These are phyloP conservation scores for Pammene fasciana DNA, from an alignment of 2,888 invertebrate genomes.

Conservation along the genomic window DNA sequence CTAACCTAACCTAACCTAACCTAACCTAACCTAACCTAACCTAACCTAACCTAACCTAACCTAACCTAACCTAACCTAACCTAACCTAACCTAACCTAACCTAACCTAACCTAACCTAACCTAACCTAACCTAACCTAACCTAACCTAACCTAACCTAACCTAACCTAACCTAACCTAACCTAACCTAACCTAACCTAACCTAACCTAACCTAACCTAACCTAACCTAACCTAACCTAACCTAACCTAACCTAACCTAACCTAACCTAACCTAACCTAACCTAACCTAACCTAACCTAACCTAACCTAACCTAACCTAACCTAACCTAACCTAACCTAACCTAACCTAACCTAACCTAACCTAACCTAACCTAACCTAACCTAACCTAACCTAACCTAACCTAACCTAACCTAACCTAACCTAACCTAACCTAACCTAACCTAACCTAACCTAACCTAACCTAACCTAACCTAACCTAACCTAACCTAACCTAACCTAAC, in stretches of 20 bases:
- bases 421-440: conserved; percentile 20
- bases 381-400: conserved; percentile 20
- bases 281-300: conserved; percentile 20
- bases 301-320: conserved; percentile 20
- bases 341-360: conserved; percentile 20
- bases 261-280: conserved; percentile 20
- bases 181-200: neutral
- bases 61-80: conserved; percentile 20
- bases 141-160: neutral
- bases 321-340: conserved; percentile 20
- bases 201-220: conserved; percentile 18
- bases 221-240: conserved; percentile 20
- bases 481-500: conserved; percentile 20
- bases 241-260: conserved; percentile 20
- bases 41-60: conserved; percentile 20
- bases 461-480: conserved; percentile 20
- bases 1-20: conserved; percentile 20
- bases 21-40: conserved; percentile 20
- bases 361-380: conserved; percentile 20
- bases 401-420: conserved; percentile 20
- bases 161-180: too few species aligned
- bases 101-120: conserved; percentile 20
- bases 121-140: neutral
- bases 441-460: conserved; percentile 20
- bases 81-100: conserved; percentile 20